These are phyloP conservation scores for Maniola hyperantus DNA, from an alignment of 2,888 invertebrate species.

Conservation along the genomic window DNA sequence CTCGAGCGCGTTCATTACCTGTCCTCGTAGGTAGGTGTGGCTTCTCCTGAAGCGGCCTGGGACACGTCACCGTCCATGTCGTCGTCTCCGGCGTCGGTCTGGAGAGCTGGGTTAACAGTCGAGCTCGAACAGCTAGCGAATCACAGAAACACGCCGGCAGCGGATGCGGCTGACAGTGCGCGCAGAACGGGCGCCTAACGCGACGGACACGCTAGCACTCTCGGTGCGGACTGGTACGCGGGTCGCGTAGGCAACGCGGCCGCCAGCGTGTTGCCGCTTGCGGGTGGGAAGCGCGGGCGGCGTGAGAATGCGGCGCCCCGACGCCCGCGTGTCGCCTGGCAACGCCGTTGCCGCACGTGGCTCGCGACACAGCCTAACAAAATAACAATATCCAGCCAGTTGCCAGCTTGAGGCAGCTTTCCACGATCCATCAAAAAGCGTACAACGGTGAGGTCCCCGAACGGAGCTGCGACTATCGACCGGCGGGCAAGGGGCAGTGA, in stretches of 20 bases:
- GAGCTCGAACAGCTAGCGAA: constrained; percentile 13
- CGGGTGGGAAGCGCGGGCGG: constrained; percentile 37
- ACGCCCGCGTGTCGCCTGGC: constrained; percentile 48
- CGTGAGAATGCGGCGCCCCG: constrained; percentile 63
- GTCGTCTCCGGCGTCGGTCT: background rate
- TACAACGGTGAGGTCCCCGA: no score
- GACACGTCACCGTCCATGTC: constrained; percentile 70
- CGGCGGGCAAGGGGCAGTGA: no score
- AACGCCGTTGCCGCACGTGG: constrained; percentile 60
- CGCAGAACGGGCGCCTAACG: constrained; percentile 29
- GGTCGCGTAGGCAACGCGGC: constrained; percentile 26
- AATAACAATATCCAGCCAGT: background rate
- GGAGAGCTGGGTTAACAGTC: background rate
- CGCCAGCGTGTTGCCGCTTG: constrained; percentile 38
- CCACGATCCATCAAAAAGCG: background rate
- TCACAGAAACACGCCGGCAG: constrained; percentile 26
- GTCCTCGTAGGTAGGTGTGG: constrained; percentile 68
- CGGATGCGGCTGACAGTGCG: constrained; percentile 37
- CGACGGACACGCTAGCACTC: constrained; percentile 30
- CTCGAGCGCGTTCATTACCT: constrained; percentile 54
- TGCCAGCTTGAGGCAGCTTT: background rate
- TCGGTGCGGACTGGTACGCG: constrained; percentile 28
- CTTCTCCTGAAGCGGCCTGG: constrained; percentile 66
- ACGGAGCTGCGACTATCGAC: no score
- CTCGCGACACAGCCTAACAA: constrained; percentile 56